Evolutionary conservation across 1,140 invertebrate species (phyloP).

Genomic region (Pseudomyrmex concolor): DNA sequence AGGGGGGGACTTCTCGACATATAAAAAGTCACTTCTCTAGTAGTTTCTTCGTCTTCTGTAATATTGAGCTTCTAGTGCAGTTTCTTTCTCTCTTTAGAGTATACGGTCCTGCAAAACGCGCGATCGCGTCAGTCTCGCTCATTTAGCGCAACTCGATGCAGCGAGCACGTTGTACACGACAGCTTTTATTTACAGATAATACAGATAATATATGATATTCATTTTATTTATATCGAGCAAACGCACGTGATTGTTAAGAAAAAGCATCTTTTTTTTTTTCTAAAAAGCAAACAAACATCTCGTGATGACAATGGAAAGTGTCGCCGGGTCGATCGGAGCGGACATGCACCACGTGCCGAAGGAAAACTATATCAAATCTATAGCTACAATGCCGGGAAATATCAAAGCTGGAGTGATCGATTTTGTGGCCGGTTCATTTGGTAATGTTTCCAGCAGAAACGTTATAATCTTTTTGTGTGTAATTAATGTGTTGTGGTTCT

Average conservation of each 20-base stretch:
- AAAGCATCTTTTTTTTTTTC: not conserved
- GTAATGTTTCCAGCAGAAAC: slow-evolving; percentile 82
- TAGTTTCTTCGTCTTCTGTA: too few relatives aligned
- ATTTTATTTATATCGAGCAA: not conserved
- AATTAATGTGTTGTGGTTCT: too few relatives aligned
- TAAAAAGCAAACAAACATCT: not conserved
- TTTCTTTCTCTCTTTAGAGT: too few relatives aligned
- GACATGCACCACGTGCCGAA: slow-evolving; percentile 31
- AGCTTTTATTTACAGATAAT: too few relatives aligned
- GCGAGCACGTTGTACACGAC: too few relatives aligned
- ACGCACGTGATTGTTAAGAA: slow-evolving; percentile 8
- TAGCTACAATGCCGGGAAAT: slow-evolving; percentile 57
- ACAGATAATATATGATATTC: not conserved
- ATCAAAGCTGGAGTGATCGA: slow-evolving; percentile 89
- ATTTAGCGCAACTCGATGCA: too few relatives aligned
- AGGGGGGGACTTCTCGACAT: too few relatives aligned
- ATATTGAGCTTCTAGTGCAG: too few relatives aligned
- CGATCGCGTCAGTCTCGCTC: too few relatives aligned
- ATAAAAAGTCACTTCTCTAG: too few relatives aligned
- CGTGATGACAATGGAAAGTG: slow-evolving; percentile 59
- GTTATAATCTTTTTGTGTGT: too few relatives aligned
- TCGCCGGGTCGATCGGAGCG: not conserved
- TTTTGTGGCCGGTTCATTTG: slow-evolving; percentile 89
- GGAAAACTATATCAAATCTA: slow-evolving; percentile 6
- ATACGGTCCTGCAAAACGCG: too few relatives aligned